These are phyloP conservation scores for Odobenus rosmarus DNA, from an alignment of 2,113 vertebrate species.

Conservation along the genomic window DNA sequence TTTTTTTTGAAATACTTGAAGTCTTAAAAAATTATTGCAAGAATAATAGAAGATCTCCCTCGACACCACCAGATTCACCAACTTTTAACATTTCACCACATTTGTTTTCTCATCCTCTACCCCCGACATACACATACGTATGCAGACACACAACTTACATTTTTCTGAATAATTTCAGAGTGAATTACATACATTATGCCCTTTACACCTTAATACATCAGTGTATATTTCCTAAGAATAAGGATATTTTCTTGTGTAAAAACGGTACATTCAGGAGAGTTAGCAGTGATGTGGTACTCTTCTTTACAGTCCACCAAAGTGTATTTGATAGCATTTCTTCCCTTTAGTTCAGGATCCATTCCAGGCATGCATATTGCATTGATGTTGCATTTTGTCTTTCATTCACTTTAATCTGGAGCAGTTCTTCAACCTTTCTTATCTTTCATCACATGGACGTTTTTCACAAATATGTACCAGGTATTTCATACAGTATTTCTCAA, in stretches of 20 bases:
- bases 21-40: neutral
- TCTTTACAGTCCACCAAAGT: neutral
- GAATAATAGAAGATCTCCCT: neutral
- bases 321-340: neutral
- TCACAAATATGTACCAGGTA: neutral
- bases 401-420: neutral
- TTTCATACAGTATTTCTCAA: neutral
- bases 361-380: neutral
- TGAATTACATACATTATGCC: neutral
- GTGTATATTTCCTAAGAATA: constrained; percentile 7
- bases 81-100: neutral
- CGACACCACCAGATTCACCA: neutral
- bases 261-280: neutral
- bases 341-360: neutral
- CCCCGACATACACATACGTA: neutral
- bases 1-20: constrained; percentile 11
- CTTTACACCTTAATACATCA: neutral
- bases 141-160: neutral
- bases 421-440: neutral
- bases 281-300: neutral
- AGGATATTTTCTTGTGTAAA: neutral
- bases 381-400: neutral
- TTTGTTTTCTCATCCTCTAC: neutral
- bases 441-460: neutral
- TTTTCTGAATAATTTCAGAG: neutral